Conservation (phyloP, 2,113 vertebrate species). For the Sapajus apella region DNA sequence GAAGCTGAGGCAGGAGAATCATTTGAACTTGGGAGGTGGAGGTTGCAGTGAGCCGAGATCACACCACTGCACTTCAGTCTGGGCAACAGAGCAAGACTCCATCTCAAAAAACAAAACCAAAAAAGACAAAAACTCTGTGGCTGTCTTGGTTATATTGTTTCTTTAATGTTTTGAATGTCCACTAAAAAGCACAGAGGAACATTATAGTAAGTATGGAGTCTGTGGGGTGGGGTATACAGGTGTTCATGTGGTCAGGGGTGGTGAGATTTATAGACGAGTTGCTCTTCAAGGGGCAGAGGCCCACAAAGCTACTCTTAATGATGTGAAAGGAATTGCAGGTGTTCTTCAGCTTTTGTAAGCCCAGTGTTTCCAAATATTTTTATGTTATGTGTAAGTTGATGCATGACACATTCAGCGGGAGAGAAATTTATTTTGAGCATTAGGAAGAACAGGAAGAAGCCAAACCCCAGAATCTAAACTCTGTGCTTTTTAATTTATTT, state of each 20-base stretch:
- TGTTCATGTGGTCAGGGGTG: neutral
- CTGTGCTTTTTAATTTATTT: neutral
- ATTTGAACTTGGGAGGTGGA: too few relatives aligned
- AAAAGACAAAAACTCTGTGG: neutral
- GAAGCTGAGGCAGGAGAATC: too few relatives aligned
- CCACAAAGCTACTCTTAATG: neutral
- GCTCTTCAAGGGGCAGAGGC: neutral
- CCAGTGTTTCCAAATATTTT: neutral
- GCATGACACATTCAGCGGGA: neutral
- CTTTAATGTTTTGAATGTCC: neutral
- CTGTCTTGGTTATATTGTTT: neutral
- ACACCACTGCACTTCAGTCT: too few relatives aligned
- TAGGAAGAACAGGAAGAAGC: neutral
- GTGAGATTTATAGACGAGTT: neutral
- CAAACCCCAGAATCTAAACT: conserved; percentile 24
- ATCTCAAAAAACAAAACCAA: too few relatives aligned
- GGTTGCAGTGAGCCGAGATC: too few relatives aligned
- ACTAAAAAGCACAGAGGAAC: neutral
- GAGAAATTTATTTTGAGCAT: neutral
- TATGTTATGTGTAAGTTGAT: neutral
- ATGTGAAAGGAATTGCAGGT: neutral
- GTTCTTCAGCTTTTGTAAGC: neutral
- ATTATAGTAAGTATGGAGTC: neutral
- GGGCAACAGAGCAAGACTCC: too few relatives aligned
- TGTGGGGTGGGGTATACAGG: neutral